Percentiles rank a stretch among this genome's conserved stretches.
Evolutionary conservation across 2,888 invertebrate species (phyloP).

Genomic region (Pediacus dermestoides): DNA sequence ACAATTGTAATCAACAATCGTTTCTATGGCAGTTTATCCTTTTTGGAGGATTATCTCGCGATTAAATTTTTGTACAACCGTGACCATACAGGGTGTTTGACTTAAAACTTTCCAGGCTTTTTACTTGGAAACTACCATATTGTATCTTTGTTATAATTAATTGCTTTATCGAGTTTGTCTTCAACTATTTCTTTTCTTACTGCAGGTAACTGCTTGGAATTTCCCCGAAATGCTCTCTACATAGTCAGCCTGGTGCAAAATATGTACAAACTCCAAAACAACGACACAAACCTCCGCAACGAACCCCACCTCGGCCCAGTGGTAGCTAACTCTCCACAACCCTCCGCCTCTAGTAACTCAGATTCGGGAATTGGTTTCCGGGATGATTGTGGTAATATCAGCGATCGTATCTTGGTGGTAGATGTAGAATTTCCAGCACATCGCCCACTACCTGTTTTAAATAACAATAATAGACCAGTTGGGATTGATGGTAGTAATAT

Average conservation of each 20-base stretch:
- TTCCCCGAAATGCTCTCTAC: slow-evolving; percentile 80
- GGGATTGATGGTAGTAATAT: slow-evolving; percentile 45
- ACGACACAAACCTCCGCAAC: slow-evolving; percentile 25
- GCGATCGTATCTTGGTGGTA: slow-evolving; percentile 70
- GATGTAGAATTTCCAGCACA: slow-evolving; percentile 68
- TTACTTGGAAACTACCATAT: too few relatives aligned
- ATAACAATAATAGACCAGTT: slow-evolving; percentile 37
- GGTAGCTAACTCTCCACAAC: slow-evolving; percentile 77
- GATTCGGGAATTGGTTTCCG: slow-evolving; percentile 94
- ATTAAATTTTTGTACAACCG: too few relatives aligned
- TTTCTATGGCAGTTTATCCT: too few relatives aligned
- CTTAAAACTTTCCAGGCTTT: too few relatives aligned
- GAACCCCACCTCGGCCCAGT: slow-evolving; percentile 52
- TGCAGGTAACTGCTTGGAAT: slow-evolving; percentile 77
- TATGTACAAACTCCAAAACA: slow-evolving; percentile 65
- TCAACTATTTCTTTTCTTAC: too few relatives aligned
- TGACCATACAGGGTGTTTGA: too few relatives aligned
- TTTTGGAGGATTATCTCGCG: too few relatives aligned
- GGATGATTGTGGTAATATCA: slow-evolving; percentile 81
- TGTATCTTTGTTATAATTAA: too few relatives aligned
- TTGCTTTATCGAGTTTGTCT: too few relatives aligned
- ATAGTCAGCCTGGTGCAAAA: slow-evolving; percentile 69
- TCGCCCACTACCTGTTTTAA: slow-evolving; percentile 35
- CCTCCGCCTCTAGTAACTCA: slow-evolving; percentile 88
- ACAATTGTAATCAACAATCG: too few relatives aligned